Percentiles rank a stretch among this genome's conserved stretches.
Conservation (phyloP, 2,797 vertebrate species). For the Coranthus polyacanthus region DNA sequence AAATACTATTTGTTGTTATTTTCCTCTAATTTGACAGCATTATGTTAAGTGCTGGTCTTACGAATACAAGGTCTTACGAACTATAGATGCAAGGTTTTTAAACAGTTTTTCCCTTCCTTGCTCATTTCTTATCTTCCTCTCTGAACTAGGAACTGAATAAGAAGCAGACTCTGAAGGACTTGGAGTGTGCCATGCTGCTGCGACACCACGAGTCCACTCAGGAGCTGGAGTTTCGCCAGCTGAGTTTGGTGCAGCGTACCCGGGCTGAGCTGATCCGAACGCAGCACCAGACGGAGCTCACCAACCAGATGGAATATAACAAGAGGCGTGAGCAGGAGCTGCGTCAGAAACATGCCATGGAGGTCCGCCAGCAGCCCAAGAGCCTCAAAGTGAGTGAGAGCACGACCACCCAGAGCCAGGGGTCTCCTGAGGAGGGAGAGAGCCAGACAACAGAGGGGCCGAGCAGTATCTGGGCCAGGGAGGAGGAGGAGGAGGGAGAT, state of each 20-base stretch:
- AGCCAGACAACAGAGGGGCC: conserved; percentile 28
- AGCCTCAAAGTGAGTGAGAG: conserved; percentile 95
- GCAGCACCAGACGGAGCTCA: conserved; percentile 95
- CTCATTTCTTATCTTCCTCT: not conserved
- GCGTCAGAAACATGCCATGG: conserved; percentile 92
- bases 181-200: conserved; percentile 93
- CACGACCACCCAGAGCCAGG: conserved; percentile 54
- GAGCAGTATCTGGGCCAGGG: conserved; percentile 39
- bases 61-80: no score
- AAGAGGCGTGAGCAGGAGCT: conserved; percentile 94
- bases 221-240: conserved; percentile 93
- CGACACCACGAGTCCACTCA: conserved; percentile 94
- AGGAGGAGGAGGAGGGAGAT: conserved; percentile 16
- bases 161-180: conserved; percentile 94
- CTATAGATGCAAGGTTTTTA: no score
- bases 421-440: conserved; percentile 57
- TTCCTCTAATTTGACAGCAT: no score
- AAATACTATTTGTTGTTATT: no score
- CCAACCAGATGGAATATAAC: conserved; percentile 97
- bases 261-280: conserved; percentile 93
- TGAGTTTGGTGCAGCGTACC: conserved; percentile 90
- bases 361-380: conserved; percentile 96
- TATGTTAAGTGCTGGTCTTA: no score
- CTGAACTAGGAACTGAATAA: conserved; percentile 91
- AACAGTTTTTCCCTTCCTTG: not conserved